These are phyloP conservation scores for Cardiocondyla obscurior DNA, from an alignment of 1,140 invertebrate genomes.

Conservation along the genomic window DNA sequence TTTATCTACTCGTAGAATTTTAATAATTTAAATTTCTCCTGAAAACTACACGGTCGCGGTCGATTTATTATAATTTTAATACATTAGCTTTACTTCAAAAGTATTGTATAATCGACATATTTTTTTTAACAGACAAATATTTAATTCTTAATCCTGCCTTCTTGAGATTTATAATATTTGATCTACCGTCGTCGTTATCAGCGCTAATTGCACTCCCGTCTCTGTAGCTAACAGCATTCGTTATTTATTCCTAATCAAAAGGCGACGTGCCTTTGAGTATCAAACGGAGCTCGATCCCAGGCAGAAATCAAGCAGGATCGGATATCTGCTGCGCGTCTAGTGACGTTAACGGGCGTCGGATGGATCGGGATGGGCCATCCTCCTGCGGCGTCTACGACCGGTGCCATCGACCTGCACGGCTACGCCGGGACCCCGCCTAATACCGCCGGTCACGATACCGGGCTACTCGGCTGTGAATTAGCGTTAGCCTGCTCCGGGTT, in stretches of 20 bases:
- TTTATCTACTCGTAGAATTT: not conserved
- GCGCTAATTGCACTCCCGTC: not conserved
- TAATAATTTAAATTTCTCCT: not conserved
- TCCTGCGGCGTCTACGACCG: conserved; percentile 45
- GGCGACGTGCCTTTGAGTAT: not conserved
- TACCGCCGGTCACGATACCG: conserved; percentile 24
- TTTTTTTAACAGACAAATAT: too few relatives aligned
- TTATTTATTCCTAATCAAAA: conserved; percentile 29
- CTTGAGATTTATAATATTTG: too few relatives aligned
- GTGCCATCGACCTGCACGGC: conserved; percentile 60
- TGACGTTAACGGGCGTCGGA: conserved; percentile 75
- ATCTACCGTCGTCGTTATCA: not conserved
- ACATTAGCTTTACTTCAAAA: too few relatives aligned
- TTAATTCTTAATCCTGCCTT: too few relatives aligned
- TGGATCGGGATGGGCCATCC: conserved; percentile 69
- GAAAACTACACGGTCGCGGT: not conserved
- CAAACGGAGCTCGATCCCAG: not conserved
- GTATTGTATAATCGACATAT: too few relatives aligned
- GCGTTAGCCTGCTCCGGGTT: conserved; percentile 74
- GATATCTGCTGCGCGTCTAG: conserved; percentile 69
- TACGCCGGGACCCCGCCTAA: conserved; percentile 33
- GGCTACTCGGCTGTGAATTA: conserved; percentile 69
- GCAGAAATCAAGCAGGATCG: conserved; percentile 25
- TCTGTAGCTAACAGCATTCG: not conserved
- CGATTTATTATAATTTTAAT: not conserved